Conservation (phyloP, 2,113 vertebrate genomes). For the Rhombomys opimus region DNA sequence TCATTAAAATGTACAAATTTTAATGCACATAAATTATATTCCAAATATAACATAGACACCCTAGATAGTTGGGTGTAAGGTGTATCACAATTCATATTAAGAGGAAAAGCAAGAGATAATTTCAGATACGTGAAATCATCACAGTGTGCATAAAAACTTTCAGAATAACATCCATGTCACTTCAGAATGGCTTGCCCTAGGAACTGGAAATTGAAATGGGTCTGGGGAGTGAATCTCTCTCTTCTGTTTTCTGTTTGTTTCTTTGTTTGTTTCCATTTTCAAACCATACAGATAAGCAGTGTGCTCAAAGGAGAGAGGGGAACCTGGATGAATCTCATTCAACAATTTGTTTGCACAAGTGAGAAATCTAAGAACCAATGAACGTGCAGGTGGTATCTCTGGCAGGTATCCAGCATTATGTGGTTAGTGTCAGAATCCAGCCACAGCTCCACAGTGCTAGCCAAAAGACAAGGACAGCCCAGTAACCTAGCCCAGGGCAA, state of each 20-base stretch:
- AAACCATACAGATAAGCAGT: background rate
- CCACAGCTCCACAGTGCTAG: background rate
- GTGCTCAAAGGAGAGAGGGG: background rate
- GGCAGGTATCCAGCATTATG: too few relatives aligned
- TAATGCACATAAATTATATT: background rate
- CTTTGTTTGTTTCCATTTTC: background rate
- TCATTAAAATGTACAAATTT: background rate
- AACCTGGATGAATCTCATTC: background rate
- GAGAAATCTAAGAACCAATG: background rate
- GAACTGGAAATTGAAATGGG: background rate
- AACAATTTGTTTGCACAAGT: background rate
- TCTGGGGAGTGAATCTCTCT: background rate
- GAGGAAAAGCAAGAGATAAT: background rate
- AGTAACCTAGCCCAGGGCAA: background rate
- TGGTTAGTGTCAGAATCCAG: background rate
- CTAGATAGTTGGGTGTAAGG: background rate
- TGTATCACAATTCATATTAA: background rate
- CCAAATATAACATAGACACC: background rate
- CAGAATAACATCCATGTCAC: background rate
- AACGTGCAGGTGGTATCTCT: background rate
- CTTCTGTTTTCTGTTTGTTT: too few relatives aligned
- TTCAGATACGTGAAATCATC: background rate
- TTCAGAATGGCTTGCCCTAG: background rate
- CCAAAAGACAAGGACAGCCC: background rate
- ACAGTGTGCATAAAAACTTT: background rate